Base-by-base conservation (phyloP, 2,797 vertebrate species). In the Triplophysa yarkandensis region DNA sequence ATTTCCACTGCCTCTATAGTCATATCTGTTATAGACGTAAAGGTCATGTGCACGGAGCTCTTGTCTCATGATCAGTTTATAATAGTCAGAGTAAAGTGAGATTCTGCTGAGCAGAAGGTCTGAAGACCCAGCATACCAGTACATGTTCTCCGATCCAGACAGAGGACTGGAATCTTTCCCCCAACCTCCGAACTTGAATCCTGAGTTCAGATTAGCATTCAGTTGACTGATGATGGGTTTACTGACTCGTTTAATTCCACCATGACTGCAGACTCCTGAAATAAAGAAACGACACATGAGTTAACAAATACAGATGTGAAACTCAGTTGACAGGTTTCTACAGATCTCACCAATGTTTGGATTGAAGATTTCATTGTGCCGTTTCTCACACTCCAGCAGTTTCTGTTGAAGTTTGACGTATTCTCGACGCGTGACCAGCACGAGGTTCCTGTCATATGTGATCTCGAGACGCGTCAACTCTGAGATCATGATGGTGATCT, bases 401-500 rank as follows among this genome's bases (percentile, higher is more conserved):
- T 82, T 78, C 54, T 76, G 70, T 71, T 79, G 77, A 46, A 85
- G 71, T 50, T 77, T 74, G 23, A 78, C 55, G 48, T 81, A 81
- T 54, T 84, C 79, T 63, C 79, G 71, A 2, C 81, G 71, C 6
- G 77, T 84, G 48, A 74, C 48, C 6, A 85, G 77, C 17, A 85
- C 74, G n/a, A 77, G 73, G 77, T 83, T 84, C 63, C 77, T 81
- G 62, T 84, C 79, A 11, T 82, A 83, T 30, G 62, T 74, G n/a
- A 25, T 70, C 67, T 85, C 84, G 57, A 84, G 60, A 27, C 19
- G 30, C 39, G 44, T 80, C 75, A 85, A 66, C 10, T 48, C 50
- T n/a, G 68, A 39, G 54, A 80, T 74, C 25, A 81, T 67, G 11
- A 92, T 91, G 79, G 66, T 90, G 86, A 94, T 92, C 93, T 94